Conservation (phyloP, 2,797 vertebrate species). For the Pseudochirops cupreus region DNA sequence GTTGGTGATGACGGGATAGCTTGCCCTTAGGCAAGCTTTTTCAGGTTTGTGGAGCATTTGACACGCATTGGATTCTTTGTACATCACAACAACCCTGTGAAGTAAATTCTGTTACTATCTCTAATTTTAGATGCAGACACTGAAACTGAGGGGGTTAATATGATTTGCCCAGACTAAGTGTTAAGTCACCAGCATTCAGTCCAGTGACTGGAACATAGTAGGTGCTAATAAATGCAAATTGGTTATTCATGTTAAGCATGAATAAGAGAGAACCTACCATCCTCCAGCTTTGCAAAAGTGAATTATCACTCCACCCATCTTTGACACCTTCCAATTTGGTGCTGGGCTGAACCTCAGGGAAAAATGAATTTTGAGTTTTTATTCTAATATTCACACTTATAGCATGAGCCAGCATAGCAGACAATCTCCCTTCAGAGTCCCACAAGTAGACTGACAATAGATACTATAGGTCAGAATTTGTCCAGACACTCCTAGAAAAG, state of each 20-base stretch:
- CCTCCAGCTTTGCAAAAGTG: not conserved
- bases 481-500: not conserved
- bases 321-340: slow-evolving; percentile 27
- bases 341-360: slow-evolving; percentile 27
- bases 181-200: not conserved
- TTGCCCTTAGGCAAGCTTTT: not conserved
- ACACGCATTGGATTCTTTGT: not conserved
- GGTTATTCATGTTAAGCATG: not conserved
- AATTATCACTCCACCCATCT: not conserved
- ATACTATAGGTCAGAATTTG: not conserved
- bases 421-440: slow-evolving; percentile 29
- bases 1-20: not conserved
- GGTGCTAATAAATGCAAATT: not conserved
- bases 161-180: not conserved
- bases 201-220: not conserved
- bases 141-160: not conserved
- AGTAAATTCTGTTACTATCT: not conserved
- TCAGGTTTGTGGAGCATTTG: not conserved
- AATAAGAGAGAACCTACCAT: not conserved
- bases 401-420: slow-evolving; percentile 56
- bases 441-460: not conserved
- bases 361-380: slow-evolving; percentile 54
- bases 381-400: slow-evolving; percentile 27
- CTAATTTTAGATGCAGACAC: no score
- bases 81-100: not conserved